These are phyloP conservation scores for Hydrozoanthus tunicans DNA, from an alignment of 64 coral and sea anemone genomes.

Conservation along the genomic window DNA sequence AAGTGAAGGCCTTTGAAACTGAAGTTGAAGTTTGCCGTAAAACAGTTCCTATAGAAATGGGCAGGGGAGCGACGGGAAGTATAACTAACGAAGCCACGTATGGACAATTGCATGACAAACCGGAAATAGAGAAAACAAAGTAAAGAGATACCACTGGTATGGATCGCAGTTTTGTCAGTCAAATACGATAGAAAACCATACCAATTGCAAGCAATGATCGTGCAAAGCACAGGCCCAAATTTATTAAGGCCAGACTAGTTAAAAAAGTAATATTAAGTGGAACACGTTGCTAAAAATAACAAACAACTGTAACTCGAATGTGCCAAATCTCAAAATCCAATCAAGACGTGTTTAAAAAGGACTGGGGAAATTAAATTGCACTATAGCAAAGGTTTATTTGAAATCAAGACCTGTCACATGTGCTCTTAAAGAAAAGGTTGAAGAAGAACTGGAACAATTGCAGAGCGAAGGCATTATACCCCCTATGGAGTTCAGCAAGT, in stretches of 20 bases:
- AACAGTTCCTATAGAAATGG: background rate
- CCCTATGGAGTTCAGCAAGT: background rate
- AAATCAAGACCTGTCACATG: background rate
- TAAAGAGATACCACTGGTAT: background rate
- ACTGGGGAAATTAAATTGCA: background rate
- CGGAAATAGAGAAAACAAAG: conserved; percentile 6
- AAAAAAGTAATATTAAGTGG: conserved; percentile 4
- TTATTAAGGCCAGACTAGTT: background rate
- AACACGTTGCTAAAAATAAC: background rate
- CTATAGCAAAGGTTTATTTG: background rate
- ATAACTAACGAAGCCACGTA: background rate
- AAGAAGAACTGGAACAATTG: too few species aligned
- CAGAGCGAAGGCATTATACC: too few species aligned
- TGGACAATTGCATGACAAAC: background rate
- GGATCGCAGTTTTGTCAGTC: conserved; percentile 15
- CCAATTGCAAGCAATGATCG: conserved; percentile 36
- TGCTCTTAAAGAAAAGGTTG: background rate
- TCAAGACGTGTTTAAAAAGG: background rate
- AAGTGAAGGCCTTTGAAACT: background rate
- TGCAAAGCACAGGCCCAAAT: conserved; percentile 6
- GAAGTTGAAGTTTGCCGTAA: background rate
- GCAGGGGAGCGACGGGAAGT: background rate
- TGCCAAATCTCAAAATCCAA: background rate
- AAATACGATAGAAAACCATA: conserved; percentile 26
- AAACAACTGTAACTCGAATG: background rate